Conservation (phyloP, 2,888 invertebrate species). For the Drosophila eohydei region DNA sequence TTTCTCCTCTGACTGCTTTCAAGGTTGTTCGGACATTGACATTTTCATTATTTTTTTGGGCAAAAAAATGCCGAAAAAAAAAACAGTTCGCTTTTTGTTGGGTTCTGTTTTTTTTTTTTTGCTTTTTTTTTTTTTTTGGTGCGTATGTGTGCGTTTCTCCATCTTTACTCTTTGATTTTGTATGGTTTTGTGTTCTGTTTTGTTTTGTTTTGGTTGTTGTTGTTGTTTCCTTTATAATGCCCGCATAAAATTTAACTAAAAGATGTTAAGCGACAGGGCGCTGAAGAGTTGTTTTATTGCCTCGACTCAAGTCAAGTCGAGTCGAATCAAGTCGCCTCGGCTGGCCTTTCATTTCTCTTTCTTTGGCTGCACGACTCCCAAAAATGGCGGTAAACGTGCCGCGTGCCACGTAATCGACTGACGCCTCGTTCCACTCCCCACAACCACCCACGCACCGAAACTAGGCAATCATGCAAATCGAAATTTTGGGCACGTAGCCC, state of each 20-base stretch:
- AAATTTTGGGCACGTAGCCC: conserved; percentile 66
- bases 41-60: conserved; percentile 81
- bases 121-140: conserved; percentile 41
- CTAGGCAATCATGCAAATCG: conserved; percentile 41
- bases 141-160: conserved; percentile 55
- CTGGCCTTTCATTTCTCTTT: conserved; percentile 69
- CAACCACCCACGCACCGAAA: background rate
- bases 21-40: conserved; percentile 86
- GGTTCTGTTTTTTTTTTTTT: conserved; percentile 36
- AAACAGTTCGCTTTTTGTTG: conserved; percentile 55
- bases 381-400: conserved; percentile 65
- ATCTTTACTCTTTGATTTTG: conserved; percentile 62
- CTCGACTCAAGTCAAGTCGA: background rate
- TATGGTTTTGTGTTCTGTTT: conserved; percentile 46
- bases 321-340: conserved; percentile 11
- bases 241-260: conserved; percentile 73
- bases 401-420: conserved; percentile 61
- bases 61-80: conserved; percentile 46
- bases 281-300: conserved; percentile 57
- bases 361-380: conserved; percentile 47
- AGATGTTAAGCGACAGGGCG: conserved; percentile 47
- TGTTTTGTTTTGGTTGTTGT: conserved; percentile 27
- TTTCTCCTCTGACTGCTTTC: conserved; percentile 84
- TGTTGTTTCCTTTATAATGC: conserved; percentile 55
- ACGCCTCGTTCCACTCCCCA: background rate